phyloP scores from a whole-genome alignment of 2,888 invertebrate genomes.

The Mythimna ferrago region DNA sequence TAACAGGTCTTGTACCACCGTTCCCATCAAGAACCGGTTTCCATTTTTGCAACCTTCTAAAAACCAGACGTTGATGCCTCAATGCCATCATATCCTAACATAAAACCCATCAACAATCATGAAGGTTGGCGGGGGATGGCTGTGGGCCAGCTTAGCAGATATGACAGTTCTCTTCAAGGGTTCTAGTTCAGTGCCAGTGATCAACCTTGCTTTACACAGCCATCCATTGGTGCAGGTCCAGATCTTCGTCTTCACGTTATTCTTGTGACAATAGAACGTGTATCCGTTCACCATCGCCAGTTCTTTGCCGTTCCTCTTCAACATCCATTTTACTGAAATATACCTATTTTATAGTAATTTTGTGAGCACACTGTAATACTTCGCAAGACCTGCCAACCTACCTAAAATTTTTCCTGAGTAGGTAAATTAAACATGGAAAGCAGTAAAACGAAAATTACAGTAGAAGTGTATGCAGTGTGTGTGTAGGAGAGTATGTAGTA shows the following conservation, averaged over 20 bases:
- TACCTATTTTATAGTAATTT: neutral
- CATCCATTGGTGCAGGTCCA: constrained; percentile 73
- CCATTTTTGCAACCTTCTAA: neutral
- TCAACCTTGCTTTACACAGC: constrained; percentile 67
- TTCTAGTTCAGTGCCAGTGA: constrained; percentile 38
- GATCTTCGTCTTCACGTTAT: constrained; percentile 53
- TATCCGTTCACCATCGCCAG: constrained; percentile 68
- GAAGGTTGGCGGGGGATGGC: constrained; percentile 75
- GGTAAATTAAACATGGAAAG: too few relatives aligned
- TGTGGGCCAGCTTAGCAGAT: constrained; percentile 81
- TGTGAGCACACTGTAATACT: too few relatives aligned
- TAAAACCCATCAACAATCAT: constrained; percentile 63
- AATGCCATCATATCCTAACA: constrained; percentile 56
- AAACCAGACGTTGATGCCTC: neutral
- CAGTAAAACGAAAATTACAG: neutral
- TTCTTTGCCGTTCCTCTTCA: constrained; percentile 62
- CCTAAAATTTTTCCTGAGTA: too few relatives aligned
- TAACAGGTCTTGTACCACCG: too few relatives aligned
- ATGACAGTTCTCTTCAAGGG: constrained; percentile 41
- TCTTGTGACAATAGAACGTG: constrained; percentile 67
- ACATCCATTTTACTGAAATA: constrained; percentile 61
- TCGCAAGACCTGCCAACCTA: too few relatives aligned
- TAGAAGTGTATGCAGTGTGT: neutral
- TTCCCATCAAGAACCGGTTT: too few relatives aligned
- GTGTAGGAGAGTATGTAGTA: too few relatives aligned